Percentiles rank a stretch among this genome's conserved stretches.
Evolutionary conservation across 1,140 invertebrate species (phyloP).

Genomic region (Chironomus striatipennis): DNA sequence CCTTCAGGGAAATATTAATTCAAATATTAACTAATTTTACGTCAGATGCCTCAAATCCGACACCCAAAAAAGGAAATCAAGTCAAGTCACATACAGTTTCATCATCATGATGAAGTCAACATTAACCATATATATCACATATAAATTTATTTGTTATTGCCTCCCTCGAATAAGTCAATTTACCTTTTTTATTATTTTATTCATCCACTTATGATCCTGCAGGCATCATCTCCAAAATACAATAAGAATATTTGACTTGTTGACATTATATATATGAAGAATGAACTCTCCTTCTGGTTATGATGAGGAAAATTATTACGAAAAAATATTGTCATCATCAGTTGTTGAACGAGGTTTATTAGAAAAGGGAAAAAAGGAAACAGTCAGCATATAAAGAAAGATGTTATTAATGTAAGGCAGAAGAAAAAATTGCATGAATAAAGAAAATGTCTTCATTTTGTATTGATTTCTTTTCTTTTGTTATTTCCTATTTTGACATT

Average conservation of each 20-base stretch:
- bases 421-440: too few relatives aligned
- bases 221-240: neutral
- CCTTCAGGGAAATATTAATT: too few relatives aligned
- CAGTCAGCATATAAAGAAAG: neutral
- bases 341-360: neutral
- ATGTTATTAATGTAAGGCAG: too few relatives aligned
- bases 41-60: too few relatives aligned
- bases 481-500: too few relatives aligned
- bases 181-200: neutral
- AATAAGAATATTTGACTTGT: constrained; percentile 11
- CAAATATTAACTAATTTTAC: too few relatives aligned
- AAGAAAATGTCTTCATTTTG: too few relatives aligned
- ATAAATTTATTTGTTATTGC: neutral
- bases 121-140: neutral
- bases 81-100: too few relatives aligned
- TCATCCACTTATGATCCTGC: neutral
- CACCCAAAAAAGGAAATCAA: too few relatives aligned
- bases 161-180: neutral
- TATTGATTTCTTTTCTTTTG: too few relatives aligned
- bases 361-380: neutral
- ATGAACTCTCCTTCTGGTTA: neutral
- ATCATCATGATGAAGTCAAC: neutral
- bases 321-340: neutral
- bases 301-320: neutral
- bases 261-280: neutral